Evolutionary conservation across 1,140 invertebrate species (phyloP), one percentile per base, ranked within the genome.

Genomic region (Matsumurasca onukii): DNA sequence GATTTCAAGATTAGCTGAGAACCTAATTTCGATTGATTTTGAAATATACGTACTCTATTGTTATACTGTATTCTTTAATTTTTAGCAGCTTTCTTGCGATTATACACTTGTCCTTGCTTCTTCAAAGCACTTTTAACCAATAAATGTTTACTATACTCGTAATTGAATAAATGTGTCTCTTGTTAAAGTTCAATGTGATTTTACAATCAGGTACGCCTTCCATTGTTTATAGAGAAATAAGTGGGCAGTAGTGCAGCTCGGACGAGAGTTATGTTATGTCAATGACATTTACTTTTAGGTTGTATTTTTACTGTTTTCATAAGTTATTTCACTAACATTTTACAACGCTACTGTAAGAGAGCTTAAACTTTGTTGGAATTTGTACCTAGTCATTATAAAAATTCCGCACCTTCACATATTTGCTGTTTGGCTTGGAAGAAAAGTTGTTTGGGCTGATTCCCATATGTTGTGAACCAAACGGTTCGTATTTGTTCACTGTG

Each of bases 311-410:
- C 25, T 59, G 25, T 59, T 27, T 29, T 59, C 13, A 29, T 59
- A 59, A 59, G 25, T 59, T 59, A 59, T 59, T 59, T 9, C 25
- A 27, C 24, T 59, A 59, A 59, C 55, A 59, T n/a, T n/a, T n/a
- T n/a, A n/a, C n/a, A n/a, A n/a, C n/a, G 9, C 13, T 2, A 24
- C 15, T 27, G 13, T 52, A 5, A 5, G 49, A 27, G 55, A 59
- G 55, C 34, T 9, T 9, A 27, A 27, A 13, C 12, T 25, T 59
- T 25, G 12, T 9, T 52, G 12, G 12, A 22, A 29, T 27, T 59
- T n/a, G 55, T 59, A 59, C 22, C 55, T 59, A 59, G 55, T 59
- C 55, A 59, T 27, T n/a, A n/a, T n/a, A n/a, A n/a, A n/a, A n/a
- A 45, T 9, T 45, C 17, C 34, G 34, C 34, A 9, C 34, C 9